Base-by-base conservation (phyloP, 2,888 invertebrate species). In the Gerris lacustris region DNA sequence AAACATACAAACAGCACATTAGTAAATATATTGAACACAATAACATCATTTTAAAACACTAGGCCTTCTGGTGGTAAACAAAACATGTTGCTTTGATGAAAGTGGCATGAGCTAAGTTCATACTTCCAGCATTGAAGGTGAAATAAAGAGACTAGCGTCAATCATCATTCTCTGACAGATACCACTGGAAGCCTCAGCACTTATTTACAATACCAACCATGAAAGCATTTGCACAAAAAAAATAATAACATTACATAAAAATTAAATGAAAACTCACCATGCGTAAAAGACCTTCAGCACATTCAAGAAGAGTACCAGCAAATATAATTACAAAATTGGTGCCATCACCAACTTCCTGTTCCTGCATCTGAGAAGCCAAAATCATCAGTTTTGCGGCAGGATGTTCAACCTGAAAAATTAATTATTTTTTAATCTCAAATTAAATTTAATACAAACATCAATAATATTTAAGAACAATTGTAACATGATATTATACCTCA, bases 321-420 rank as follows among this genome's bases (percentile, higher is more conserved):
- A 99, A 85, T 9, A 98, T 91, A 67, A 99, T 89, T 6, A 98
- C 96, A 82, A 96, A 96, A 81, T 99, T 99, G 9, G 99, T 99
- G 71, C 97, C 98, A 84, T 99, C 99, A 6, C 99, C 99, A 72
- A 96, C 91, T 85, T 98, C 97, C 73, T 94, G 88, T 81, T 99
- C 98, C 82, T 99, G 98, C 92, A 97, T 98, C 82, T 98, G 91
- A 75, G 96, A 94, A 17, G 94, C 97, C 79, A 97, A 84, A 5
- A 98, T 94, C 84, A 99, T 89, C 74, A 99, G 84, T 81, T 95
- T 96, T 6, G 96, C 99, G 63, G 98, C 99, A 63, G 99, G 99
- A 82, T 99, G 99, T 80, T 98, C 96, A 44, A 99, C 91, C 82
- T 86, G 79, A 6, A 79, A 76, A 62, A 45, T 7, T 31, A 64